Evolutionary conservation across 2,797 vertebrate species (phyloP).

Genomic region (Macrochelys suwanniensis): DNA sequence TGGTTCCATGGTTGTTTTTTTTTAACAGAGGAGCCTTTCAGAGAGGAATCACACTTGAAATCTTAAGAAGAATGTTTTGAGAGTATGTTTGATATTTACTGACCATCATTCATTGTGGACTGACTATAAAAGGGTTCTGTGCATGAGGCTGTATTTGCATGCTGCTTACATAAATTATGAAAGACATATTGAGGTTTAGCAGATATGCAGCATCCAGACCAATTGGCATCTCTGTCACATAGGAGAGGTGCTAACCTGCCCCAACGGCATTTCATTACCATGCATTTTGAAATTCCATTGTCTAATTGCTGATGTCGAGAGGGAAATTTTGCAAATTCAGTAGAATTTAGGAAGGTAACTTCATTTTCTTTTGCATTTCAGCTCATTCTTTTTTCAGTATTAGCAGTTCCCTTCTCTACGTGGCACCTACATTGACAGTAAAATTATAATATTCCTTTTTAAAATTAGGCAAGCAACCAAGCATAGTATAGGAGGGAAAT

Average conservation of each 20-base stretch:
- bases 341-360: conserved; percentile 37
- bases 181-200: background rate
- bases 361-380: conserved; percentile 21
- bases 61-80: background rate
- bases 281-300: background rate
- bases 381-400: background rate
- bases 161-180: conserved; percentile 1
- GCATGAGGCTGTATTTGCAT: background rate
- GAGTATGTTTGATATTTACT: accelerated
- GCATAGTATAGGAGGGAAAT: background rate
- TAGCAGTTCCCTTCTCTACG: background rate
- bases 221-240: background rate
- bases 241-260: background rate
- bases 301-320: background rate
- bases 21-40: background rate
- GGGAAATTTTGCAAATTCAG: conserved; percentile 42
- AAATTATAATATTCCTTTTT: background rate
- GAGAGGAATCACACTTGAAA: background rate
- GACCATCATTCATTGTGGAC: background rate
- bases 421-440: accelerated
- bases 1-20: background rate
- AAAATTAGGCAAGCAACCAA: background rate
- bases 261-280: background rate
- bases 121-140: background rate
- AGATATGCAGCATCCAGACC: background rate